Conservation (phyloP, 2,888 invertebrate genomes). For the Drosophila nigricruria region DNA sequence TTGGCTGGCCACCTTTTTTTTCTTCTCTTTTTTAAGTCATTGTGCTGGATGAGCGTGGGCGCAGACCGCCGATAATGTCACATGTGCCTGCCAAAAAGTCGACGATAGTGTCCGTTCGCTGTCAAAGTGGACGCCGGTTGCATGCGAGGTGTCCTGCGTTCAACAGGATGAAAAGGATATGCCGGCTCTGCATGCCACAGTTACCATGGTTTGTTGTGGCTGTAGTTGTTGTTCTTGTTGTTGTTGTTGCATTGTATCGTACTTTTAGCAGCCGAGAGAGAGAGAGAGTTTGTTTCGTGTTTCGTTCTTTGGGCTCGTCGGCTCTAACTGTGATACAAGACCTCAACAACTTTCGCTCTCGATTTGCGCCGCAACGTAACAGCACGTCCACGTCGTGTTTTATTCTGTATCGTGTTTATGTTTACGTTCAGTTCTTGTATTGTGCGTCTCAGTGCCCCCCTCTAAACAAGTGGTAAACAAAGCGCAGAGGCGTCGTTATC, state of each 20-base stretch:
- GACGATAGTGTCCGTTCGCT: conserved; percentile 66
- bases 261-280: conserved; percentile 51
- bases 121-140: conserved; percentile 83
- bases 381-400: conserved; percentile 36
- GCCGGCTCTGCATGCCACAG: conserved; percentile 41
- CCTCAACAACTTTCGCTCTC: conserved; percentile 73
- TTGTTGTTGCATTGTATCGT: conserved; percentile 75
- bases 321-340: conserved; percentile 81
- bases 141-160: conserved; percentile 49
- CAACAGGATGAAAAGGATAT: conserved; percentile 65
- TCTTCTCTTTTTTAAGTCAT: conserved; percentile 27
- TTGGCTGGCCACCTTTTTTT: conserved; percentile 33
- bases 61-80: conserved; percentile 67
- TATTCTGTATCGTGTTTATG: conserved; percentile 69
- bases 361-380: conserved; percentile 53
- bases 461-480: conserved; percentile 84
- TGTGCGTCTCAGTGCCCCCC: conserved; percentile 13
- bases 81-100: conserved; percentile 48
- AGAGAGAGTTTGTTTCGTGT: conserved; percentile 44
- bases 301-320: conserved; percentile 38
- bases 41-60: conserved; percentile 21
- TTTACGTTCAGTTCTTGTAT: conserved; percentile 64
- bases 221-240: conserved; percentile 41
- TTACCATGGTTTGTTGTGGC: not conserved
- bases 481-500: conserved; percentile 76